Base-by-base conservation (phyloP, 2,888 invertebrate species). In the Chorisops tibialis region DNA sequence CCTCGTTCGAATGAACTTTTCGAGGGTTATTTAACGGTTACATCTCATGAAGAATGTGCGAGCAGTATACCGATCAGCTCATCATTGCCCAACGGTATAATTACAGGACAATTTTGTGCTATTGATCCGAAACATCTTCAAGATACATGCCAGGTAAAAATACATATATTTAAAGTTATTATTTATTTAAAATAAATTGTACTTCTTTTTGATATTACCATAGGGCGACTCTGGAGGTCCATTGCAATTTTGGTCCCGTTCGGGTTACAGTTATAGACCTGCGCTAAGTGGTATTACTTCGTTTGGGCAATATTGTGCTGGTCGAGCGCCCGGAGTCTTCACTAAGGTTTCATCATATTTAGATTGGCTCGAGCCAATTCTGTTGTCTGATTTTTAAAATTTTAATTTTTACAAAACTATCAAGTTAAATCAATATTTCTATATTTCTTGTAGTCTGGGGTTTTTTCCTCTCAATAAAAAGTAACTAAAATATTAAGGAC, bases 161-260 rank as follows among this genome's bases (percentile, higher is more conserved):
- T n/a, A 45, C 4, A 11, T 45, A 4, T 5, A 12, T 51, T 41
- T 30, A 18, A 59, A 43, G n/a, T n/a, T n/a, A n/a, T n/a, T 38
- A 18, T 37, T 24, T 24, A 18, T 54, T n/a, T n/a, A n/a, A n/a
- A 24, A 39, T 45, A 39, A 7, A 19, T 58, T 59, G 48, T 56
- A 43, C 24, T n/a, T n/a, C n/a, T n/a, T n/a, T n/a, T n/a, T n/a
- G n/a, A n/a, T n/a, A n/a, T n/a, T n/a, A n/a, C n/a, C n/a, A n/a
- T n/a, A 73, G 68, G 77, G 77, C 0, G 77, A 77, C 41, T 77
- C 77, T 1, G 77, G 77, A 2, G 76, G 76, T 14, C 77, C 77
- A 0, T 62, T 77, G 5, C 76, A 76, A 51, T 64, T 75, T 18
- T 50, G 19, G 2, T 56, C 38, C 9, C 61, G 60, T 5, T 9